These are phyloP conservation scores for Leptarthrus brevirostris DNA, from an alignment of 2,888 invertebrate species.

Conservation along the genomic window DNA sequence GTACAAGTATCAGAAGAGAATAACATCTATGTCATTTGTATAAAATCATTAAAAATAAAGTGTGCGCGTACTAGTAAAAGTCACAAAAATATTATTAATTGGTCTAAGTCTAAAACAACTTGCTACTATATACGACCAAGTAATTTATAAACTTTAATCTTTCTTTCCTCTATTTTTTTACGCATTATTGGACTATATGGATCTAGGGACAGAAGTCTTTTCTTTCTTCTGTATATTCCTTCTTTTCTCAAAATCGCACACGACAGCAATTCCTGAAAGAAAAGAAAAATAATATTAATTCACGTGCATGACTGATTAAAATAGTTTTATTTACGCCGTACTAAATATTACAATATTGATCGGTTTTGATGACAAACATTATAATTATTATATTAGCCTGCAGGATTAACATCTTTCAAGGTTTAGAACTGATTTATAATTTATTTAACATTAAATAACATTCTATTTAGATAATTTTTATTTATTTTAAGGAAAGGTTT, in stretches of 20 bases:
- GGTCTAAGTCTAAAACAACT: too few relatives aligned
- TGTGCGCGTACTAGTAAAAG: constrained; percentile 12
- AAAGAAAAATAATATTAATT: too few relatives aligned
- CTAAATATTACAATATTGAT: too few relatives aligned
- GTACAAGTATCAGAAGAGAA: constrained; percentile 14
- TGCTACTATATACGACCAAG: constrained; percentile 56
- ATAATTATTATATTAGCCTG: too few relatives aligned
- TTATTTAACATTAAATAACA: too few relatives aligned
- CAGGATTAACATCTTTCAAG: too few relatives aligned
- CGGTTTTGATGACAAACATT: too few relatives aligned
- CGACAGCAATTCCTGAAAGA: constrained; percentile 68
- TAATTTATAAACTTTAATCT: constrained; percentile 69
- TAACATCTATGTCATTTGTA: not conserved
- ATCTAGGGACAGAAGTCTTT: constrained; percentile 75
- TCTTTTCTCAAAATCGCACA: constrained; percentile 74
- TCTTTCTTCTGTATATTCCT: constrained; percentile 79
- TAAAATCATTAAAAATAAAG: constrained; percentile 9
- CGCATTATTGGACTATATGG: constrained; percentile 77
- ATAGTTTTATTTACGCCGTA: too few relatives aligned
- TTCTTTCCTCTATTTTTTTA: constrained; percentile 67
- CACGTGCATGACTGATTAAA: too few relatives aligned
- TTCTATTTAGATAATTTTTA: too few relatives aligned
- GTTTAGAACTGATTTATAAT: too few relatives aligned
- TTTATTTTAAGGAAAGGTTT: too few relatives aligned
- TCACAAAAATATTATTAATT: constrained; percentile 25